A percentile compares a stretch with the other conserved stretches of the same genome.
Evolutionary conservation across 2,113 vertebrate genomes (phyloP).

Genomic region (Pyrgilauda ruficollis): DNA sequence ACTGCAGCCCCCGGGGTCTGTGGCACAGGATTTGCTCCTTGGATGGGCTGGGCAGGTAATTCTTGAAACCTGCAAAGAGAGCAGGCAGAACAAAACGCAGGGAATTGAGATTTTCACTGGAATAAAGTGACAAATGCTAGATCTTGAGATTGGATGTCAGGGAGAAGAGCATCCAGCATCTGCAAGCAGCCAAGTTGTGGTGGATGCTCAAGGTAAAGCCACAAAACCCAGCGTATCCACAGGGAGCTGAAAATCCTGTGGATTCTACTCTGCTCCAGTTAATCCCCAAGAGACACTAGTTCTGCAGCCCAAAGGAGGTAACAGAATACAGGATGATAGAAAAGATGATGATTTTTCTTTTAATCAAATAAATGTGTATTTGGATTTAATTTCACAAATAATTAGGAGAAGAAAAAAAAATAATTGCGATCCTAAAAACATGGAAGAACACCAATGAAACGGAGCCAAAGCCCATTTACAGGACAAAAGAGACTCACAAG

Average conservation of each 20-base stretch:
- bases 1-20: conserved; percentile 68
- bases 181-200: not conserved
- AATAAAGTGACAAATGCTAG: not conserved
- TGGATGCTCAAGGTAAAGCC: not conserved
- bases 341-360: not conserved
- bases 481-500: not conserved
- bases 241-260: not conserved
- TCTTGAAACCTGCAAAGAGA: conserved; percentile 54
- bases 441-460: not conserved
- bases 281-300: not conserved
- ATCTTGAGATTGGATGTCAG: not conserved
- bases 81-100: not conserved
- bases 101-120: not conserved
- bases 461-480: not conserved
- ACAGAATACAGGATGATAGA: not conserved
- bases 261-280: not conserved
- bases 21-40: conserved; percentile 36
- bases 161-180: not conserved
- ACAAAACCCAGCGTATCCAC: not conserved
- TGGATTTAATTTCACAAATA: not conserved
- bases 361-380: not conserved
- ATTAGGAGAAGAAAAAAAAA: not conserved
- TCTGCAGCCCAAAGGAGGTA: not conserved
- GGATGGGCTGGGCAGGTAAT: not conserved
- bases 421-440: accelerated